Percentiles rank a stretch among this genome's conserved stretches.
Conservation (phyloP, 2,113 vertebrate genomes). For the Acrocephalus arundinaceus region DNA sequence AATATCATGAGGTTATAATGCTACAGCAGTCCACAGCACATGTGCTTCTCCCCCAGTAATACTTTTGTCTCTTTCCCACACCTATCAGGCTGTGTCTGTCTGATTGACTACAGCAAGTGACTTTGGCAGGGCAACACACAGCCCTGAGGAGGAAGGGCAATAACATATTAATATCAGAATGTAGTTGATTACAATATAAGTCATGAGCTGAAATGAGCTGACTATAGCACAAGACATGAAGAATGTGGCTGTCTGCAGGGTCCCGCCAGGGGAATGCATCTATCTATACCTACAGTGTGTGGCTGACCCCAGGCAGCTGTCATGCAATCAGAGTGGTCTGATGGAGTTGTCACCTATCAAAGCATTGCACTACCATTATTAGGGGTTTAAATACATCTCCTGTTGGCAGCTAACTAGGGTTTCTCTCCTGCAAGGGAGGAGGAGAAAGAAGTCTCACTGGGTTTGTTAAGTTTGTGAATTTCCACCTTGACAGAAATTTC, state of each 20-base stretch:
- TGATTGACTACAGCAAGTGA: constrained; percentile 64
- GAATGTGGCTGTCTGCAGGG: constrained; percentile 50
- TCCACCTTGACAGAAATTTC: not conserved
- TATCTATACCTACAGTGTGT: constrained; percentile 18
- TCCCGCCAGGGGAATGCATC: constrained; percentile 22
- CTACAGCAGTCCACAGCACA: not conserved
- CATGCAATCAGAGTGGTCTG: not conserved
- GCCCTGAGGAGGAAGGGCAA: not conserved
- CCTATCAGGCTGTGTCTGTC: not conserved
- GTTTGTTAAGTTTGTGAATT: not conserved
- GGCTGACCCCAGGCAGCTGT: constrained; percentile 41
- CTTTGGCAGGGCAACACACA: not conserved
- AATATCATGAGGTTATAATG: not conserved
- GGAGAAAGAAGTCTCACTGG: not conserved
- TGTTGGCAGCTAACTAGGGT: not conserved
- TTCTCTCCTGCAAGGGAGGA: not conserved
- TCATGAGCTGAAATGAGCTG: not conserved
- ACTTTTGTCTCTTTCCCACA: not conserved
- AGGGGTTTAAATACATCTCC: not conserved
- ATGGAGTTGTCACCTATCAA: constrained; percentile 7
- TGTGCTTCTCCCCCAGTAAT: not conserved
- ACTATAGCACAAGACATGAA: constrained; percentile 44
- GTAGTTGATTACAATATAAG: constrained; percentile 46
- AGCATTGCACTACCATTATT: not conserved
- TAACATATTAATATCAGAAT: constrained; percentile 49